Evolutionary conservation across 2,113 vertebrate genomes (phyloP), one percentile per base, ranked within the genome.

Genomic region (Heterochromis multidens): DNA sequence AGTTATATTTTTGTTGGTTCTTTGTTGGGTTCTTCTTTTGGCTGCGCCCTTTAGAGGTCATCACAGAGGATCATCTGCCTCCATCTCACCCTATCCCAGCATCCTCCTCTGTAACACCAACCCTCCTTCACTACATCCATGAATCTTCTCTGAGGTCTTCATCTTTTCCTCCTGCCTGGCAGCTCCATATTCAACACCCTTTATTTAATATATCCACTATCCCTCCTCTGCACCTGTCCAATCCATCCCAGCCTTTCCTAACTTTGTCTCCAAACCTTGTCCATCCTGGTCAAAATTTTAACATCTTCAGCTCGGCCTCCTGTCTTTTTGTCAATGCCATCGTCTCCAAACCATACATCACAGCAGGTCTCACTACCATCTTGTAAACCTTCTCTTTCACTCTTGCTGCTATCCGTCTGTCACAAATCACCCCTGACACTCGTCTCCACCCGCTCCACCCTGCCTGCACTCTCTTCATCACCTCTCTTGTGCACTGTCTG

Each of bases 1-100:
- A 29, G 29, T 49, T 19, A 59, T 77, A 43, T 56, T 74, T 77
- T 83, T 43, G 61, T 60, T 79, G 23, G 43, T 25, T 52, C 11
- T 14, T 62, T 49, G 21, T 7, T 29, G 16, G 23, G 40, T 29
- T 72, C 65, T 49, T 27, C 25, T 72, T 72, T 49, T 46, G 40
- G 8, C 2, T 1, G 23, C 16, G 27, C 40, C 16, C 16, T 70
- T 70, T 46, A 43, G 46, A 17, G 2, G 16, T 52, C 17, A 11
- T 8, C 0, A 27, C 63, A 11, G 25, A 27, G 40, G 40, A 49
- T 25, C 40, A 49, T 49, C 23, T 49, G 9, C 40, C 16, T 27
- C 65, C 23, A 72, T 72, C 40, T 49, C 65, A 72, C 16, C 40
- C 29, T 49, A 19, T 29, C 40, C 16, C 27, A 72, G 25, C 65